phyloP scores from a whole-genome alignment of 2,113 vertebrate genomes.

The Choloepus hoffmanni region DNA sequence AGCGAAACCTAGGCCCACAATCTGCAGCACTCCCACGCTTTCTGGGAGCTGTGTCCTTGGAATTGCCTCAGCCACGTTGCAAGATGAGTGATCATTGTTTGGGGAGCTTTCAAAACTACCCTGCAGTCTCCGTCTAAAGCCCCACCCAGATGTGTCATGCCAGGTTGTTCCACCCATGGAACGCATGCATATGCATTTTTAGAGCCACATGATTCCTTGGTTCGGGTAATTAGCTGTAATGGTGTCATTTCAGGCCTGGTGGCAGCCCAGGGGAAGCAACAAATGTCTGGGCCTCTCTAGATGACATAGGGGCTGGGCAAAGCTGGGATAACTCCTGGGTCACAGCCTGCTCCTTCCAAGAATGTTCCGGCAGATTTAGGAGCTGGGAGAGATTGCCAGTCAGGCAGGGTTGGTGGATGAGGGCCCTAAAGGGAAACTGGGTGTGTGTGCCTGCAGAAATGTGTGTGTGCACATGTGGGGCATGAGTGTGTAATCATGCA shows the following conservation, averaged over 20 bases:
- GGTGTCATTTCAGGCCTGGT: neutral
- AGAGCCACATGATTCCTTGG: neutral
- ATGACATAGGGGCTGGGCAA: neutral
- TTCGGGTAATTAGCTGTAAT: neutral
- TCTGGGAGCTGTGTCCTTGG: neutral
- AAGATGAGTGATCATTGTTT: conserved; percentile 4
- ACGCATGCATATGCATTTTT: neutral
- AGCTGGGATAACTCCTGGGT: conserved; percentile 1
- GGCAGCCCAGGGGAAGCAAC: neutral
- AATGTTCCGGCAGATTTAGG: neutral
- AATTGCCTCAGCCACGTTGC: neutral
- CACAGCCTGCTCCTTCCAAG: neutral
- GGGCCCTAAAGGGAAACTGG: neutral
- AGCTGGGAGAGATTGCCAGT: conserved; percentile 40
- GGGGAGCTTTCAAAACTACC: conserved; percentile 15
- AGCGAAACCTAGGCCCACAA: neutral
- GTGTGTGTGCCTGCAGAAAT: neutral
- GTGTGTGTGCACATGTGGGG: neutral
- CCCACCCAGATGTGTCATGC: neutral
- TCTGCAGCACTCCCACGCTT: neutral
- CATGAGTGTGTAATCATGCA: neutral
- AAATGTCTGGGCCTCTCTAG: neutral
- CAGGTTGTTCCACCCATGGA: neutral
- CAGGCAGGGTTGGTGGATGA: neutral
- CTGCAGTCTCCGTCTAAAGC: neutral